Evolutionary conservation across 1,140 invertebrate species (phyloP).

Genomic region (Mactra quadrangularis): DNA sequence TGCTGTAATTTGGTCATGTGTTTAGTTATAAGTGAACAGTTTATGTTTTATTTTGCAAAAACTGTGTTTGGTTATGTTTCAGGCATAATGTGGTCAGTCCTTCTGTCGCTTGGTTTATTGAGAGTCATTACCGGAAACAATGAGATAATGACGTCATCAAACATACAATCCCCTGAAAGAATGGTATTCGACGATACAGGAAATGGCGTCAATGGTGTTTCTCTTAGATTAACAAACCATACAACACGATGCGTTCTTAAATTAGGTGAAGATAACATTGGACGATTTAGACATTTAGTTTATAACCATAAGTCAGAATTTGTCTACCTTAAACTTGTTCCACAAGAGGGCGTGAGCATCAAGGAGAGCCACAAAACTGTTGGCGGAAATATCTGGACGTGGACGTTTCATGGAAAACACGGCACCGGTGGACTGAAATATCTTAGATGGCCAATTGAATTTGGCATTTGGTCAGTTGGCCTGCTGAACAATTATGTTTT

Average conservation of each 20-base stretch:
- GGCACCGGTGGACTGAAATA: constrained; percentile 22
- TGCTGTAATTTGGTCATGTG: no score
- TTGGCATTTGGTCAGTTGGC: constrained; percentile 55
- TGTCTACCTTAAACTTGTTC: constrained; percentile 28
- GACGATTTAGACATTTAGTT: constrained; percentile 9
- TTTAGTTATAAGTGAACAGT: no score
- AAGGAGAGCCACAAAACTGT: neutral
- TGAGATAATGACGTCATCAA: no score
- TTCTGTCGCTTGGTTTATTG: no score
- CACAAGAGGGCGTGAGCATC: neutral
- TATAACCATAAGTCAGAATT: neutral
- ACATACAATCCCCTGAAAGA: no score
- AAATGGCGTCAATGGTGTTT: no score
- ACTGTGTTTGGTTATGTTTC: no score
- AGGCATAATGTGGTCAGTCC: no score
- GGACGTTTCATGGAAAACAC: constrained; percentile 53
- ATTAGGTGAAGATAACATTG: constrained; percentile 9
- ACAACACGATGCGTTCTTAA: constrained; percentile 9
- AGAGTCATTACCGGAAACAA: no score
- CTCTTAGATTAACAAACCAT: no score
- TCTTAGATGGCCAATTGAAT: constrained; percentile 46
- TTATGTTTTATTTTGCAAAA: no score
- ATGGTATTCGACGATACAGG: no score
- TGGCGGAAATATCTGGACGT: constrained; percentile 33
- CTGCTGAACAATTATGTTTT: constrained; percentile 8